Evolutionary conservation across 2,113 vertebrate species (phyloP).

Genomic region (Cranoglanis bouderius): DNA sequence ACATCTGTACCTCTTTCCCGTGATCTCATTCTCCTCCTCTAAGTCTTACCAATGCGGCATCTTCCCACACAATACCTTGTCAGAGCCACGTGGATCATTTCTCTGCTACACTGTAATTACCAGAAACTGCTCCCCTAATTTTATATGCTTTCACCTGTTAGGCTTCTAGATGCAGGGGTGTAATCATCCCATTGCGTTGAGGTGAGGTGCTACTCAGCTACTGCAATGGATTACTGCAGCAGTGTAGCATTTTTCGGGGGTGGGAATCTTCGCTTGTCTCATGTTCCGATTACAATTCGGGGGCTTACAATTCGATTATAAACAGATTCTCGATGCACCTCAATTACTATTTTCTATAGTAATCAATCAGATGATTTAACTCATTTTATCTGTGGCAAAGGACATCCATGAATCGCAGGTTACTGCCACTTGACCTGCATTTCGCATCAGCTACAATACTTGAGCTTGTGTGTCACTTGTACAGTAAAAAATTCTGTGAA

Average conservation of each 20-base stretch:
- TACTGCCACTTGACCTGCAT: not conserved
- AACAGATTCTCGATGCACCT: not conserved
- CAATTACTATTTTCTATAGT: not conserved
- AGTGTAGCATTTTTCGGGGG: not conserved
- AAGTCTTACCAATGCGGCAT: not conserved
- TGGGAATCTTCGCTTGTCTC: not conserved
- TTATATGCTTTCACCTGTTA: conserved; percentile 33
- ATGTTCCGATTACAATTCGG: not conserved
- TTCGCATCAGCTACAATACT: not conserved
- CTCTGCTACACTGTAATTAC: conserved; percentile 38
- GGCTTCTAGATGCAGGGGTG: conserved; percentile 14
- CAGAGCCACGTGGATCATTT: conserved; percentile 20
- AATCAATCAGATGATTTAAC: not conserved
- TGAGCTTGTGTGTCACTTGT: not conserved
- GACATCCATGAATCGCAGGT: not conserved
- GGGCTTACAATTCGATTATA: not conserved
- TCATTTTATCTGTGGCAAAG: not conserved
- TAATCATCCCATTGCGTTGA: conserved; percentile 33
- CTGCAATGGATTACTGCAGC: not conserved
- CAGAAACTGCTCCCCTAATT: conserved; percentile 38
- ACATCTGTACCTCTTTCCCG: not conserved
- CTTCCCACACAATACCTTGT: conserved; percentile 29
- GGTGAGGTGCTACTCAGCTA: conserved; percentile 20
- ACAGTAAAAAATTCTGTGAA: not conserved
- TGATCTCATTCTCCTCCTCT: not conserved